Base-by-base conservation (phyloP, 2,797 vertebrate genomes). In the Arnoldichthys spilopterus region DNA sequence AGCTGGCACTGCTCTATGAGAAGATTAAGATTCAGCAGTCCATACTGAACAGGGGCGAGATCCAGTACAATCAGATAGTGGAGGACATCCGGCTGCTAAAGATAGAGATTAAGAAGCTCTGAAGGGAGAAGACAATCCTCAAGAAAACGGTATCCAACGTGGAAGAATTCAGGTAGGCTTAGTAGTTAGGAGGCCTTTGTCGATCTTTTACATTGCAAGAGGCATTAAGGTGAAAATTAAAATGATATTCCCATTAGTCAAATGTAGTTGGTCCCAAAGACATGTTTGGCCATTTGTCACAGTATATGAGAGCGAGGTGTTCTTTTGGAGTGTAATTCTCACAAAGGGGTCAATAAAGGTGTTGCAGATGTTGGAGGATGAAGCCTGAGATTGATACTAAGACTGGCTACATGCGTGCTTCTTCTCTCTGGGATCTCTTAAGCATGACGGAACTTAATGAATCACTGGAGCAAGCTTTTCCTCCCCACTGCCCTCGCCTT, bases 21-120 rank as follows among this genome's bases (percentile, higher is more conserved):
- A 98, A 98, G 92, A 96, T 97, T 85, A 95, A 96, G 77, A 97
- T 99, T 90, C 97, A 96, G 78, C 94, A 97, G 62, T 95, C 96
- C 0, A 92, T 98, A 76, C 80, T 99, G 7, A 95, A 93, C 83
- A 96, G 96, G 79, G 96, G 95, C 0, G 95, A 98, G 80, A 89
- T 79, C 26, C 96, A 97, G 79, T 98, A 96, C 89, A 93, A 87
- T 22, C 95, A 97, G 86, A 90, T 93, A 53, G 32, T 96, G 85
- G 95, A 97, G 30, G 97, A 99, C 88, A 91, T 98, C 85, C 90
- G 94, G 0, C 87, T 98, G 40, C 95, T 99, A 73, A 97, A 94
- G 77, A 83, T 98, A 69, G 96, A 98, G 91, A 92, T 98, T 77
- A 97, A 92, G 87, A 96, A 92, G 73, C 94, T 97, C 5, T 85